Conservation (phyloP, 2,888 invertebrate genomes). For the Bombylius discolor region DNA sequence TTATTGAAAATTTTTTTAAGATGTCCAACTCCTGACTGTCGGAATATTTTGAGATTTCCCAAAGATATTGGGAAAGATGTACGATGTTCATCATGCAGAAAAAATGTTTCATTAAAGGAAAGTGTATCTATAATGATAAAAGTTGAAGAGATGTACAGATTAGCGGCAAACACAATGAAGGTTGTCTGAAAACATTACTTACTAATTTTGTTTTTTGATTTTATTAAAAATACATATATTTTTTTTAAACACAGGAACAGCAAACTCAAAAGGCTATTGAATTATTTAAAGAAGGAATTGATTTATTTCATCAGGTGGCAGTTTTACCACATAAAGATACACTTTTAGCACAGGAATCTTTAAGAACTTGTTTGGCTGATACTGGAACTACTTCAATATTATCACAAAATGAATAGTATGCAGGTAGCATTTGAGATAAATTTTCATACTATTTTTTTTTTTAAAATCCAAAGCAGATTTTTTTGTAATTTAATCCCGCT, state of each 20-base stretch:
- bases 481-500: too few species aligned
- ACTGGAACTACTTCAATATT: slow-evolving; percentile 17
- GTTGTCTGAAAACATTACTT: slow-evolving; percentile 6
- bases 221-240: slow-evolving; percentile 11
- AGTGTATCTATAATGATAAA: slow-evolving; percentile 34
- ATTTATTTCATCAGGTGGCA: slow-evolving; percentile 48
- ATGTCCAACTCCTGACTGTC: slow-evolving; percentile 41
- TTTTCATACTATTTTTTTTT: not conserved
- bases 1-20: slow-evolving; percentile 22
- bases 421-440: not conserved
- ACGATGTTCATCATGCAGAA: slow-evolving; percentile 41
- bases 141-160: slow-evolving; percentile 39
- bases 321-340: slow-evolving; percentile 53
- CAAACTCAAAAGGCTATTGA: slow-evolving; percentile 42
- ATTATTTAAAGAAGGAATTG: slow-evolving; percentile 44
- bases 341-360: slow-evolving; percentile 55
- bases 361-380: slow-evolving; percentile 50
- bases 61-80: slow-evolving; percentile 33
- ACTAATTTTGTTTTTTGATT: not conserved
- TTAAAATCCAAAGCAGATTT: too few species aligned
- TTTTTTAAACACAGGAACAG: slow-evolving; percentile 40
- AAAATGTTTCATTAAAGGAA: slow-evolving; percentile 38
- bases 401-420: not conserved
- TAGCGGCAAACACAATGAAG: slow-evolving; percentile 34
- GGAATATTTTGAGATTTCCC: slow-evolving; percentile 37